A percentile compares a stretch with the other conserved stretches of the same genome.
These are phyloP conservation scores for Rousettus madagascariensis DNA, from an alignment of 2,797 vertebrate genomes.

Conservation along the genomic window DNA sequence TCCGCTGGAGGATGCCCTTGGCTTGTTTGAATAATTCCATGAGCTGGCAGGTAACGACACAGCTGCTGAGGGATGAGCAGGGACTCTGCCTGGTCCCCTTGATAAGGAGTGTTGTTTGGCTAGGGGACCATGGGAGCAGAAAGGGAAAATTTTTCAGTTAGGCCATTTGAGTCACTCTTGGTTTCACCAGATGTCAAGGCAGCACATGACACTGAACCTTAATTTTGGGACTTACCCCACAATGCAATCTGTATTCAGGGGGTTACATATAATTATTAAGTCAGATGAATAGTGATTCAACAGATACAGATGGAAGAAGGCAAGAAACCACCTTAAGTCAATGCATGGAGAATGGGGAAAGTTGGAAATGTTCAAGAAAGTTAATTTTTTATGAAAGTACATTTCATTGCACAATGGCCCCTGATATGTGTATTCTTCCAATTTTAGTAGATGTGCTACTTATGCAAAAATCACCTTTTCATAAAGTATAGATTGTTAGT, in stretches of 20 bases:
- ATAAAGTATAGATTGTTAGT: neutral
- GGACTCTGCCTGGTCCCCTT: neutral
- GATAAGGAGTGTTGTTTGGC: neutral
- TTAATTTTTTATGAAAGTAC: neutral
- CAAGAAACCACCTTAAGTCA: neutral
- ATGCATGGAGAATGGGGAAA: neutral
- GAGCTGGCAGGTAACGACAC: neutral
- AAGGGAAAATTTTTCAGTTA: neutral
- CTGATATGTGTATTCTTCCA: neutral
- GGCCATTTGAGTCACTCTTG: neutral
- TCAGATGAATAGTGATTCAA: neutral
- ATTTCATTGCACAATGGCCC: neutral
- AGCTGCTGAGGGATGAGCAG: neutral
- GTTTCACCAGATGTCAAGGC: neutral
- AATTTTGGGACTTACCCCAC: neutral
- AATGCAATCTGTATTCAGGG: neutral
- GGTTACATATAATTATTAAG: neutral
- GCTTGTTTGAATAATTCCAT: neutral
- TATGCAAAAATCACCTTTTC: neutral
- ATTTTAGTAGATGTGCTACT: neutral
- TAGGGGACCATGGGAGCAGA: neutral
- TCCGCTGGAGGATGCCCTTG: accelerated
- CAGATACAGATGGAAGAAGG: neutral
- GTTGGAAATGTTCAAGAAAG: neutral
- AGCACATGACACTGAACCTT: neutral